Evolutionary conservation across 2,113 vertebrate species (phyloP).

Genomic region (Cromileptes altivelis): DNA sequence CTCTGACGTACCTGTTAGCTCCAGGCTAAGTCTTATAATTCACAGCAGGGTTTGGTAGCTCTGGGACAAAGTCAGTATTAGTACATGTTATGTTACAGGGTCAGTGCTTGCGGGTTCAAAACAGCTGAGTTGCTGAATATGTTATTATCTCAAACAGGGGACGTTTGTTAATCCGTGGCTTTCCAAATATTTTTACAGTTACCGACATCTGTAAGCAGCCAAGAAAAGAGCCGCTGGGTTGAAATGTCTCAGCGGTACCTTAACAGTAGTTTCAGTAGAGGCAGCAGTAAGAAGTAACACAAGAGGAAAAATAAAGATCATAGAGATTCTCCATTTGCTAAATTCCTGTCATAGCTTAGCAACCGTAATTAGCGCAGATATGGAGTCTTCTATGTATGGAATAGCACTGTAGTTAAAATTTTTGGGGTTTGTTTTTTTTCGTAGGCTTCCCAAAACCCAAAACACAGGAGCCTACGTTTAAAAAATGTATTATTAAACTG

Average conservation of each 20-base stretch:
- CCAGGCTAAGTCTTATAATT: conserved; percentile 42
- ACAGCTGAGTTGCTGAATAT: conserved; percentile 4
- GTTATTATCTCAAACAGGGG: conserved; percentile 1
- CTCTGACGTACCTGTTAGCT: conserved; percentile 52
- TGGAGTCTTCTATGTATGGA: neutral
- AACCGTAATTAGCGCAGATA: neutral
- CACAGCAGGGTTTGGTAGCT: conserved; percentile 31
- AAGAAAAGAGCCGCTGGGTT: neutral
- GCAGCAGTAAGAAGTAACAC: neutral
- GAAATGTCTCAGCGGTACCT: neutral
- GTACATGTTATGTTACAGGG: neutral
- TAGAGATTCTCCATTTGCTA: neutral
- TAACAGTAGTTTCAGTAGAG: neutral
- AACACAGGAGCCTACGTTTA: neutral
- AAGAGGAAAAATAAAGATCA: neutral
- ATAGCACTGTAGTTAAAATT: neutral
- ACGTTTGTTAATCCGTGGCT: neutral
- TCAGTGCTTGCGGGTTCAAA: conserved; percentile 26
- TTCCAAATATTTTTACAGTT: neutral
- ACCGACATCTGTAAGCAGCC: neutral
- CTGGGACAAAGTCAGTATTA: conserved; percentile 23
- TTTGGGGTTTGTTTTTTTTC: neutral
- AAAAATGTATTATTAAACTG: neutral
- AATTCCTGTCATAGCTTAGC: neutral
- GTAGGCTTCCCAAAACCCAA: neutral